A percentile compares a stretch with the other conserved stretches of the same genome.
Evolutionary conservation across 2,888 invertebrate species (phyloP).

Genomic region (Caenorhabditis sp.): DNA sequence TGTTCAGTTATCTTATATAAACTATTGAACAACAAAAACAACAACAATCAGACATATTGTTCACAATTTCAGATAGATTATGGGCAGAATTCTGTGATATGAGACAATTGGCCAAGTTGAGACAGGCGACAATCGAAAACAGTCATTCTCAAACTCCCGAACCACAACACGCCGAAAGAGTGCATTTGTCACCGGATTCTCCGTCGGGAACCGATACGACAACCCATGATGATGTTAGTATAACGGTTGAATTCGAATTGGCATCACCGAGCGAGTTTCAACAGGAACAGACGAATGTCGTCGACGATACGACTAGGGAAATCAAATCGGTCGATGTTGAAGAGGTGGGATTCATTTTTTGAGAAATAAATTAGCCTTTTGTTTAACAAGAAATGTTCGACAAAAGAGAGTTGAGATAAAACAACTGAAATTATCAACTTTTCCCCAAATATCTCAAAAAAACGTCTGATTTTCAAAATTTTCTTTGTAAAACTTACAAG

Average conservation of each 20-base stretch:
- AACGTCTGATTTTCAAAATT: no score
- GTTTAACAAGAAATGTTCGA: no score
- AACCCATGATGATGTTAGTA: constrained; percentile 11
- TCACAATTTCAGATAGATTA: not conserved
- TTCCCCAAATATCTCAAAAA: no score
- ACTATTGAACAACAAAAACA: not conserved
- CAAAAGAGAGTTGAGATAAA: no score
- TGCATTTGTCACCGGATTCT: constrained; percentile 31
- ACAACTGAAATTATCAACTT: no score
- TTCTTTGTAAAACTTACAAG: no score
- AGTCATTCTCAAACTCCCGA: constrained; percentile 6
- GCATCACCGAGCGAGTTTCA: not conserved
- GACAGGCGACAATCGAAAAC: not conserved
- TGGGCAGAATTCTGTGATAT: not conserved
- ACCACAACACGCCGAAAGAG: constrained; percentile 30
- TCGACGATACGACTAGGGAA: not conserved
- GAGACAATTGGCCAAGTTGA: not conserved
- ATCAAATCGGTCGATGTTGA: not conserved
- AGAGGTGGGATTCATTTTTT: not conserved
- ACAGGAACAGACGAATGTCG: not conserved
- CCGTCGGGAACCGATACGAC: constrained; percentile 26
- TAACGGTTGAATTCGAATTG: constrained; percentile 31
- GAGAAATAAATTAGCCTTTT: no score
- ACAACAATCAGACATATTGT: no score
- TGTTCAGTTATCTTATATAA: not conserved